Percentiles rank a stretch among this genome's conserved stretches.
These are phyloP conservation scores for Neopipo cinnamomea DNA, from an alignment of 2,113 vertebrate genomes.

Conservation along the genomic window DNA sequence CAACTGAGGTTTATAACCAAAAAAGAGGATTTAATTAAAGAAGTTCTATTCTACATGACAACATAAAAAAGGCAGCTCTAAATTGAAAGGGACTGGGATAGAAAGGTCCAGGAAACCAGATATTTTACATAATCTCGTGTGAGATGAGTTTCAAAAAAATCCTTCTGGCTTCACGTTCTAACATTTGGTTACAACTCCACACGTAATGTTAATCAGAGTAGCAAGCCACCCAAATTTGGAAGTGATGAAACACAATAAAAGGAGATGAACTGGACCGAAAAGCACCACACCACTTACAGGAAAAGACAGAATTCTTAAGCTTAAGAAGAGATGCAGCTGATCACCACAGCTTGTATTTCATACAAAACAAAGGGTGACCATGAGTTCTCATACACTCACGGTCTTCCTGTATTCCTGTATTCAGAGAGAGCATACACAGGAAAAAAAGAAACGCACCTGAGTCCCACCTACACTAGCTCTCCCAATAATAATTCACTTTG, in stretches of 20 bases:
- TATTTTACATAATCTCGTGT: neutral
- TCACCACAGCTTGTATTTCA: neutral
- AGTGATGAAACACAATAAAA: neutral
- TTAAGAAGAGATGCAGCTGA: neutral
- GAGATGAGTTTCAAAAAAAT: neutral
- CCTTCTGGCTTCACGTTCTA: neutral
- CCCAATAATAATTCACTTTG: neutral
- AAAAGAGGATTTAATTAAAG: neutral
- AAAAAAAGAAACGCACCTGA: neutral
- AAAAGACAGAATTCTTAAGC: neutral
- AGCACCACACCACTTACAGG: neutral
- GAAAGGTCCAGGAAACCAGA: neutral
- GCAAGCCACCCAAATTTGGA: neutral
- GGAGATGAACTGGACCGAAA: neutral
- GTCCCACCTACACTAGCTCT: neutral
- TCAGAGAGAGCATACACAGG: rapidly evolving
- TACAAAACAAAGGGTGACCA: neutral
- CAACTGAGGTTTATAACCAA: neutral
- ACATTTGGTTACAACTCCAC: neutral
- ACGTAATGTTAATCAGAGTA: neutral
- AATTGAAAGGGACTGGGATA: neutral
- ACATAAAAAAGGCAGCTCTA: neutral
- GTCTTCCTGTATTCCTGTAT: neutral
- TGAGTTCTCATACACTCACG: neutral
- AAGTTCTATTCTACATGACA: neutral